These are phyloP conservation scores for Erebia ligea DNA, from an alignment of 2,888 invertebrate genomes.

Conservation along the genomic window DNA sequence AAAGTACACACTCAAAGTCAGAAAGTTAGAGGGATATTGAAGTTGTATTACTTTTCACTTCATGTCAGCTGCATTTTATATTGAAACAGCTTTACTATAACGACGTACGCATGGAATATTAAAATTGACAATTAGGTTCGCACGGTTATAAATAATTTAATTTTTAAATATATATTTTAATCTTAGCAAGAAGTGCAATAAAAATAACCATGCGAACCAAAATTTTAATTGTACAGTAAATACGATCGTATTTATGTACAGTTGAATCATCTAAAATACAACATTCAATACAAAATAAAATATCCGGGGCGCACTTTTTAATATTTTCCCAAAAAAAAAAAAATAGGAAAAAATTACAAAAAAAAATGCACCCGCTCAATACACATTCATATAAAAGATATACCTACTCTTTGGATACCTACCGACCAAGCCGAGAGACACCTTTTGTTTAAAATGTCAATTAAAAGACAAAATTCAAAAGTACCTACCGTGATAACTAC, in stretches of 20 bases:
- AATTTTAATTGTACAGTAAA: background rate
- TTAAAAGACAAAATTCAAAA: conserved; percentile 26
- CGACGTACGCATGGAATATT: conserved; percentile 25
- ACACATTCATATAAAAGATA: conserved; percentile 25
- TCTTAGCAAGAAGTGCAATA: background rate
- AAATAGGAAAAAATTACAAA: conserved; percentile 13
- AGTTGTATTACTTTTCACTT: background rate
- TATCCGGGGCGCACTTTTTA: conserved; percentile 18
- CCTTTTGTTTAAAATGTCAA: conserved; percentile 36
- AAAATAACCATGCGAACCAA: background rate
- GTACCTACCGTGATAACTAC: conserved; percentile 63
- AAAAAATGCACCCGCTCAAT: conserved; percentile 18
- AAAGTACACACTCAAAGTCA: no score
- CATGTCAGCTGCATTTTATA: background rate
- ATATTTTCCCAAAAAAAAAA: conserved; percentile 3
- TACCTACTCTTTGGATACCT: conserved; percentile 54
- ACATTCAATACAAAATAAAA: conserved; percentile 28
- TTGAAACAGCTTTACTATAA: background rate
- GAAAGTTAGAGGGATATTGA: no score
- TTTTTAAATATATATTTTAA: background rate
- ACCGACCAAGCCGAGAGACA: conserved; percentile 67
- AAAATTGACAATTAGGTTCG: background rate
- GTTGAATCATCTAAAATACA: conserved; percentile 24
- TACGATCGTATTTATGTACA: background rate
- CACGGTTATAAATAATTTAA: background rate